Conservation (phyloP, 2,113 vertebrate species). For the Larimichthys crocea region DNA sequence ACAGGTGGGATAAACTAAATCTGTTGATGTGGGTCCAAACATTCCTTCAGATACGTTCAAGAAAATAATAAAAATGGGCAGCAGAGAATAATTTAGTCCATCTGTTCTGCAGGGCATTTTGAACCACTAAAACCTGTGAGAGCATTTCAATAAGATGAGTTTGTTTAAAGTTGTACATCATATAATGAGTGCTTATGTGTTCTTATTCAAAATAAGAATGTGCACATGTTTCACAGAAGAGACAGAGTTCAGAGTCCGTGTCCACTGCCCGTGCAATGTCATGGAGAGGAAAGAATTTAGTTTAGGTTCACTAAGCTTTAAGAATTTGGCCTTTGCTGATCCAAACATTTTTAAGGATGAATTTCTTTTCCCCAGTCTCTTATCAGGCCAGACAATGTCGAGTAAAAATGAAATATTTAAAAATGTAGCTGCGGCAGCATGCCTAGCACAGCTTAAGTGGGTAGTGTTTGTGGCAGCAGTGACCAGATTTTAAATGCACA, state of each 20-base stretch:
- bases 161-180: not conserved
- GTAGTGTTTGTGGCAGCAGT: conserved; percentile 84
- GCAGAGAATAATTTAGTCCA: not conserved
- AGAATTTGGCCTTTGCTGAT: conserved; percentile 42
- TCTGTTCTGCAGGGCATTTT: not conserved
- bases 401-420: conserved; percentile 86
- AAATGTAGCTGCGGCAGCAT: conserved; percentile 72
- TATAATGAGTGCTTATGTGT: not conserved
- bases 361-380: conserved; percentile 20
- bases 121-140: not conserved
- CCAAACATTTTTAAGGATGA: conserved; percentile 49
- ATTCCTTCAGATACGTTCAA: not conserved
- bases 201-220: not conserved
- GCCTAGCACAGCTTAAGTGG: conserved; percentile 86
- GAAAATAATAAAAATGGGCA: not conserved
- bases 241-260: not conserved
- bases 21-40: not conserved
- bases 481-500: conserved; percentile 91
- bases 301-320: not conserved
- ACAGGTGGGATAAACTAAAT: not conserved
- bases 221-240: not conserved
- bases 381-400: conserved; percentile 80
- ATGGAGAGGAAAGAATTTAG: not conserved
- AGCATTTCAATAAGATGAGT: not conserved
- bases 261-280: not conserved